Evolutionary conservation across 2,113 vertebrate species (phyloP), one percentile per base, ranked within the genome.

Genomic region (Neomonachus schauinslandi): DNA sequence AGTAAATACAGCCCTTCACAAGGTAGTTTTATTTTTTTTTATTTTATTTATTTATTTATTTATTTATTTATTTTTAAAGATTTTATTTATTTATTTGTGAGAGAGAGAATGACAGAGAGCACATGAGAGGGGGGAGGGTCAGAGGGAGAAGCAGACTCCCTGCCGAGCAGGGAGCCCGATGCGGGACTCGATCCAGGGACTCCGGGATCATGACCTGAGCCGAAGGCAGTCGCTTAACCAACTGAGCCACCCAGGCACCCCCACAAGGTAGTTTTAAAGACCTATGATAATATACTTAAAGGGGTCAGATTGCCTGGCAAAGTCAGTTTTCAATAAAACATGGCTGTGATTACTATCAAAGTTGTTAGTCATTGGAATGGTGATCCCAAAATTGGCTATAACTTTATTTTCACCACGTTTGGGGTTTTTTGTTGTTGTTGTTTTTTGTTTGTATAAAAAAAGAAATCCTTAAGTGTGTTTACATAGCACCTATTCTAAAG

Each of bases 11-110:
- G 28, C 36, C 74, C 74, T 15, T 96, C 26, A 18, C 28, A 82
- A 57, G 21, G 26, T 59, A 82, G 46, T 86, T 97, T 90, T 98
- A 12, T n/a, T n/a, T n/a, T n/a, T n/a, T n/a, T n/a, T n/a, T n/a
- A n/a, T n/a, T n/a, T n/a, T n/a, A n/a, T n/a, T n/a, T n/a, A n/a
- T n/a, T n/a, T n/a, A n/a, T n/a, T n/a, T n/a, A n/a, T n/a, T n/a
- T n/a, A n/a, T n/a, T n/a, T n/a, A n/a, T n/a, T n/a, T n/a, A n/a
- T n/a, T n/a, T n/a, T n/a, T n/a, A n/a, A n/a, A n/a, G n/a, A n/a
- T n/a, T n/a, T n/a, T n/a, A n/a, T n/a, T n/a, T n/a, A n/a, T n/a
- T n/a, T n/a, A n/a, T n/a, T n/a, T n/a, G n/a, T n/a, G n/a, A n/a
- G n/a, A n/a, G n/a, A n/a, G n/a, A n/a, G n/a, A n/a, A n/a, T n/a